Percentiles rank a stretch among this genome's conserved stretches.
Evolutionary conservation across 2,797 vertebrate species (phyloP).

Genomic region (Phylloscopus collybita): DNA sequence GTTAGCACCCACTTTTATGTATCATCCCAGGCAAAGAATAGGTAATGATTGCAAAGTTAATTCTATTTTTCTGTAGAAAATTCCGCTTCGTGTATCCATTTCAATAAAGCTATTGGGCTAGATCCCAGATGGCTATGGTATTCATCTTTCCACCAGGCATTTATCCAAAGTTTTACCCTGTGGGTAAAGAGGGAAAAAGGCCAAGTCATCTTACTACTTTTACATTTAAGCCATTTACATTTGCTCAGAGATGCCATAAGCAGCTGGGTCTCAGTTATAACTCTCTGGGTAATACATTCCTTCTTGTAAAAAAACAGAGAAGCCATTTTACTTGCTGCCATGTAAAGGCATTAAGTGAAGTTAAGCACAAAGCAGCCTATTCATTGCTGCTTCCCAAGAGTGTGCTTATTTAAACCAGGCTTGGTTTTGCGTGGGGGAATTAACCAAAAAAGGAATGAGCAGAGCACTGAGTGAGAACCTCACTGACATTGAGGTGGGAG

Average conservation of each 20-base stretch:
- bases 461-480: neutral
- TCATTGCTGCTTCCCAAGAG: neutral
- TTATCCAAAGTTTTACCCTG: neutral
- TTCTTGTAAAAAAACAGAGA: neutral
- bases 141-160: neutral
- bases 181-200: neutral
- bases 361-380: neutral
- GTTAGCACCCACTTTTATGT: neutral
- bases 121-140: neutral
- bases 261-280: conserved; percentile 20
- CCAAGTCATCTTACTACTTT: neutral
- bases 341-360: neutral
- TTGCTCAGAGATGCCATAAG: neutral
- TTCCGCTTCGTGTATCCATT: neutral
- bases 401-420: neutral
- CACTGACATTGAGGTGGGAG: neutral
- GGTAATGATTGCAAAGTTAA: neutral
- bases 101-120: neutral
- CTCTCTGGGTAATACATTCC: neutral
- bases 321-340: conserved; percentile 9
- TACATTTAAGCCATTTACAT: neutral
- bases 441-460: neutral
- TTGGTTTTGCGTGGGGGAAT: neutral
- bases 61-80: neutral
- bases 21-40: neutral